Evolutionary conservation across 1,140 invertebrate genomes (phyloP).

Genomic region (Plodia interpunctella): DNA sequence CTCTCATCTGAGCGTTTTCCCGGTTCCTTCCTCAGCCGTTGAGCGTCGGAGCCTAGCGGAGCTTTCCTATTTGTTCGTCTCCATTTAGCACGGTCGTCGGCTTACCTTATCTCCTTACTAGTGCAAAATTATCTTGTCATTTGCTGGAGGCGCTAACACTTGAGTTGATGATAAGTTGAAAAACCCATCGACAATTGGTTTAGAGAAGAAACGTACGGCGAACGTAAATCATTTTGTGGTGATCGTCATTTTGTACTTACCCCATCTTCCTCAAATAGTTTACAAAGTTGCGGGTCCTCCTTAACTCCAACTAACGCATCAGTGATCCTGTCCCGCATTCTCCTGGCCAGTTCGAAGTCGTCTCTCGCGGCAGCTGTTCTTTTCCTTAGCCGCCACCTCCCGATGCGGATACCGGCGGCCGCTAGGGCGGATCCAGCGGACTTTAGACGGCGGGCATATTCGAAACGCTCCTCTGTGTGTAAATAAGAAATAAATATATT

Average conservation of each 20-base stretch:
- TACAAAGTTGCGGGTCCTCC: slow-evolving; percentile 74
- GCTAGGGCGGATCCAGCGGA: slow-evolving; percentile 88
- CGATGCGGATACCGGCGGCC: slow-evolving; percentile 91
- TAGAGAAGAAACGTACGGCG: too few species aligned
- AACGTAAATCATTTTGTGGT: too few species aligned
- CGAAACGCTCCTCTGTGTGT: slow-evolving; percentile 88
- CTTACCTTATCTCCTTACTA: too few species aligned
- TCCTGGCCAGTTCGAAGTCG: slow-evolving; percentile 92
- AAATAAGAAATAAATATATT: neutral
- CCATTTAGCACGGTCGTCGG: too few species aligned
- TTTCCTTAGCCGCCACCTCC: slow-evolving; percentile 94
- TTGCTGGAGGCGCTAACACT: too few species aligned
- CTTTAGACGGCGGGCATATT: slow-evolving; percentile 94
- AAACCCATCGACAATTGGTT: too few species aligned
- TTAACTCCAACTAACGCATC: slow-evolving; percentile 71
- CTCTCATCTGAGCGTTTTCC: too few species aligned
- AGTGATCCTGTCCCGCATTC: slow-evolving; percentile 93
- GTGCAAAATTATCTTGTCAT: too few species aligned
- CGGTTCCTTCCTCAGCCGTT: too few species aligned
- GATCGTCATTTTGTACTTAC: slow-evolving; percentile 70
- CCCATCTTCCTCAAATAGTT: slow-evolving; percentile 88
- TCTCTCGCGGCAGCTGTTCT: slow-evolving; percentile 92
- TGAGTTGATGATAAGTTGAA: too few species aligned
- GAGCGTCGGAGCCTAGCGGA: too few species aligned
- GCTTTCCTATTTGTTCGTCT: too few species aligned